These are phyloP conservation scores for Chouioia cunea DNA, from an alignment of 2,888 invertebrate genomes.

Conservation along the genomic window DNA sequence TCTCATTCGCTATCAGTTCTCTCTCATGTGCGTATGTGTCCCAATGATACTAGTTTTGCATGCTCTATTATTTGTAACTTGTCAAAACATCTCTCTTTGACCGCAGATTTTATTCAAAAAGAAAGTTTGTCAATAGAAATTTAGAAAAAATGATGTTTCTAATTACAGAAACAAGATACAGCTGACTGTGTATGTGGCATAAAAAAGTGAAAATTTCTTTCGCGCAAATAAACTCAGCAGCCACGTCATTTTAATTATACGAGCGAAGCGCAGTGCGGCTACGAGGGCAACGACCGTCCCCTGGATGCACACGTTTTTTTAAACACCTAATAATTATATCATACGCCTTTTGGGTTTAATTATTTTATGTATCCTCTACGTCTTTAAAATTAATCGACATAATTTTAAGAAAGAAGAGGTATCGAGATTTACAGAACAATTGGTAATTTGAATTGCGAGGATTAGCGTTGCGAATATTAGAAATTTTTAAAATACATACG, in stretches of 20 bases:
- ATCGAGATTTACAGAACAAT: background rate
- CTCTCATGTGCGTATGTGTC: no score
- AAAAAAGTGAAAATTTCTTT: slow-evolving; percentile 5
- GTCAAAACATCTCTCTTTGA: no score
- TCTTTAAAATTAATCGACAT: slow-evolving; percentile 21
- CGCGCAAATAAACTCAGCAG: background rate
- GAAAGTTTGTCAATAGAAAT: background rate
- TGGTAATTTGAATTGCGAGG: background rate
- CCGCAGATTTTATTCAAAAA: background rate
- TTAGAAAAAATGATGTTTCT: slow-evolving; percentile 5
- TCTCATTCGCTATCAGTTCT: background rate
- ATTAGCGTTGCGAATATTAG: background rate
- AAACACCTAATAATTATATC: slow-evolving; percentile 32
- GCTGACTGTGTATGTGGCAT: background rate
- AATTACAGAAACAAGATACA: slow-evolving; percentile 2
- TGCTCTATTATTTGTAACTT: no score
- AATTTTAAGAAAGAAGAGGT: background rate
- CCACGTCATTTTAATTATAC: slow-evolving; percentile 8
- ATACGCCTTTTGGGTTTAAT: slow-evolving; percentile 16
- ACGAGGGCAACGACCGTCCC: slow-evolving; percentile 14
- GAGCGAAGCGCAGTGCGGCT: no score
- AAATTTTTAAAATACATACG: background rate
- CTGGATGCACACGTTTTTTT: slow-evolving; percentile 2
- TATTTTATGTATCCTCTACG: slow-evolving; percentile 9
- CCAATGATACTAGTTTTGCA: no score